A percentile compares a stretch with the other conserved stretches of the same genome.
Evolutionary conservation across 2,888 invertebrate species (phyloP).

Genomic region (Melieria omissa): DNA sequence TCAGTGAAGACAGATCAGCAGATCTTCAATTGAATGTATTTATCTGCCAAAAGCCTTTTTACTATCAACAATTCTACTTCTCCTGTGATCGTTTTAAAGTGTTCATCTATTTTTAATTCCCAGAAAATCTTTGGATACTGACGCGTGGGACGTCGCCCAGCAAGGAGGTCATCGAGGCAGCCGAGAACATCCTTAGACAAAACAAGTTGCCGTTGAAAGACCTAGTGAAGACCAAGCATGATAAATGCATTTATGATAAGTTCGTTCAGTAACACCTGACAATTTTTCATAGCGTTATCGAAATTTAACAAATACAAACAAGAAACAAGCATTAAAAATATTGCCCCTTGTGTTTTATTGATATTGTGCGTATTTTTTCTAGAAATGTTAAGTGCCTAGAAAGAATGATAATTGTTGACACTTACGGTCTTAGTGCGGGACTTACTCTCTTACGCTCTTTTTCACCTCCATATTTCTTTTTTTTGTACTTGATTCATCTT

Average conservation of each 20-base stretch:
- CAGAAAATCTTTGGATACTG: constrained; percentile 50
- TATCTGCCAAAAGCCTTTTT: no score
- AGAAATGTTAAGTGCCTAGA: not conserved
- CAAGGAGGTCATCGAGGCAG: constrained; percentile 34
- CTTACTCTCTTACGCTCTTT: no score
- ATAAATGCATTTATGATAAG: constrained; percentile 20
- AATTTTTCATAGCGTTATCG: no score
- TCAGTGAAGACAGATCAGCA: no score
- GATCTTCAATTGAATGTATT: not conserved
- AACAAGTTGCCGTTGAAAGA: constrained; percentile 41
- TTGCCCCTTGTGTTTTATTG: not conserved
- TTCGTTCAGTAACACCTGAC: no score
- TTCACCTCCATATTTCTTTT: no score
- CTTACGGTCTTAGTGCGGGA: no score
- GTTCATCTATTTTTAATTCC: constrained; percentile 15
- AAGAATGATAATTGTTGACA: not conserved
- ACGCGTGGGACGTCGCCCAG: constrained; percentile 44
- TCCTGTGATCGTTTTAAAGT: no score
- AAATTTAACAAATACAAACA: no score
- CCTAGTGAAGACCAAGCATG: constrained; percentile 43
- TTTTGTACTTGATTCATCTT: no score
- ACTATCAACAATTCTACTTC: no score
- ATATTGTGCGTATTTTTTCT: not conserved
- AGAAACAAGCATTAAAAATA: not conserved
- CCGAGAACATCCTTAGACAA: constrained; percentile 33